phyloP scores from a whole-genome alignment of 2,113 vertebrate genomes.

The Genyomyrus donnyi region DNA sequence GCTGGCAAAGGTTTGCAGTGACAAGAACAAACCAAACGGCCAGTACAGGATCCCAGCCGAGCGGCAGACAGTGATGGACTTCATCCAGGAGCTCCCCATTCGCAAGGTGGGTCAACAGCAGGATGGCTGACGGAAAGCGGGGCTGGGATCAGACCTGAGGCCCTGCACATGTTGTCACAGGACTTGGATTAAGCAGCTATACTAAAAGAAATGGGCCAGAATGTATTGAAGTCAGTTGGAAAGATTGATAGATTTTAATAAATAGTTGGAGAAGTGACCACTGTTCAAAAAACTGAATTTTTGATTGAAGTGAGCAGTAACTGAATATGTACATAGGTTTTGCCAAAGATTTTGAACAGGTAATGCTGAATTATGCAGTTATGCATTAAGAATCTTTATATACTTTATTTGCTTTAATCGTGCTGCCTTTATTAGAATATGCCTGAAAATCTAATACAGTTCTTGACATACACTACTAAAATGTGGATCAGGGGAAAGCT shows the following conservation, averaged over 20 bases:
- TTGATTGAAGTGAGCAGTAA: neutral
- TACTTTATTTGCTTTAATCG: neutral
- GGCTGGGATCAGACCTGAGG: neutral
- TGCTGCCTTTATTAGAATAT: neutral
- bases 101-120: conserved; percentile 74
- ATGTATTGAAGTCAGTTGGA: neutral
- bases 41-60: conserved; percentile 74
- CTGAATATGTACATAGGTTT: neutral
- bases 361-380: neutral
- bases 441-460: neutral
- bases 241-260: neutral
- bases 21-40: conserved; percentile 92
- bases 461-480: neutral
- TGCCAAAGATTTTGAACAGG: neutral
- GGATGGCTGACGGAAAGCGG: neutral
- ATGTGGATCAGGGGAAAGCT: neutral
- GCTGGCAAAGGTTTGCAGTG: conserved; percentile 95
- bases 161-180: neutral
- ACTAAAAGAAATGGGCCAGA: neutral
- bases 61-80: conserved; percentile 75
- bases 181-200: neutral
- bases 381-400: neutral
- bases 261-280: neutral
- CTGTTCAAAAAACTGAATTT: neutral
- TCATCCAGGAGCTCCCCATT: conserved; percentile 81